Evolutionary conservation across 1,140 invertebrate genomes (phyloP).

Genomic region (Heliconius melpomene): DNA sequence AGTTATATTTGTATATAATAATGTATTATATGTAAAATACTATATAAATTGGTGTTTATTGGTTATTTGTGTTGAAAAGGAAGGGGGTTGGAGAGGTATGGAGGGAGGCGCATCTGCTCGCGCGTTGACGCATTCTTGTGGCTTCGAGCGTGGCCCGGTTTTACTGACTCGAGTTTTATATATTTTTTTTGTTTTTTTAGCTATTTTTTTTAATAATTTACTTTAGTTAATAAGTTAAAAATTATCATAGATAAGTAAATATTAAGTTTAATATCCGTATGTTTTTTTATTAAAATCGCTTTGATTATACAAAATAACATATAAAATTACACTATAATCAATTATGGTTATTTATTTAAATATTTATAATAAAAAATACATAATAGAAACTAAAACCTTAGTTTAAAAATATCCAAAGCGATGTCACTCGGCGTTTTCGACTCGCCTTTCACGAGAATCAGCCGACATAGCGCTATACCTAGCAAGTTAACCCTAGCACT

Average conservation of each 20-base stretch:
- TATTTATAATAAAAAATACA: neutral
- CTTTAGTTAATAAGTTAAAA: neutral
- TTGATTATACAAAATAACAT: too few relatives aligned
- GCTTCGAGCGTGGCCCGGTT: conserved; percentile 60
- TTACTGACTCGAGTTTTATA: conserved; percentile 28
- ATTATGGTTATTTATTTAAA: neutral
- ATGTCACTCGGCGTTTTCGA: conserved; percentile 43
- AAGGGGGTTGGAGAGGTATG: conserved; percentile 41
- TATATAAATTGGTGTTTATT: conserved; percentile 39
- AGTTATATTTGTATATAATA: neutral
- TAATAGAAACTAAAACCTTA: neutral
- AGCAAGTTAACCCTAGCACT: conserved; percentile 12
- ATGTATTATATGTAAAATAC: neutral
- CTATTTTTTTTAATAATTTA: neutral
- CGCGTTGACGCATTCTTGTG: conserved; percentile 76
- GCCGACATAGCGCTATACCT: conserved; percentile 45
- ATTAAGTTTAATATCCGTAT: neutral
- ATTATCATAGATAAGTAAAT: neutral
- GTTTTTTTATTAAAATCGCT: too few relatives aligned
- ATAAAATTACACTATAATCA: too few relatives aligned
- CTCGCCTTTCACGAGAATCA: conserved; percentile 59
- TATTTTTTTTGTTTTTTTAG: neutral
- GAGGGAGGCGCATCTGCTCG: conserved; percentile 64
- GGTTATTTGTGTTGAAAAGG: conserved; percentile 48
- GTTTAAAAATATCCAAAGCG: neutral